Percentiles rank a stretch among this genome's conserved stretches.
These are phyloP conservation scores for Periophthalmus modestus DNA, from an alignment of 2,113 vertebrate species.

Conservation along the genomic window DNA sequence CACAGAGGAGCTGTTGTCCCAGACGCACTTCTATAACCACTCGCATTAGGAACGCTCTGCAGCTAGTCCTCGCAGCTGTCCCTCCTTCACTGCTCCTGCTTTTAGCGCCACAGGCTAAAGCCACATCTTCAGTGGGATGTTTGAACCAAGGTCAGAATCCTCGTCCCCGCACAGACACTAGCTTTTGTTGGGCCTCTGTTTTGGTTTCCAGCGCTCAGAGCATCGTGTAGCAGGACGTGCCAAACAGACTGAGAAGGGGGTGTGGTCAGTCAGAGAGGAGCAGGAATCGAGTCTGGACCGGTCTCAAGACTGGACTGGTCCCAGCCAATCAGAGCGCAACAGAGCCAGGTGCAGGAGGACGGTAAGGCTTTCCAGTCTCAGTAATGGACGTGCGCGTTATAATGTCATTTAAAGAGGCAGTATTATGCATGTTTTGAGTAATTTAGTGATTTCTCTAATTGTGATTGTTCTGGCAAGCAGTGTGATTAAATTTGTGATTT, in stretches of 20 bases:
- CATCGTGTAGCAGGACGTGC: constrained; percentile 45
- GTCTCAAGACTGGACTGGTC: constrained; percentile 58
- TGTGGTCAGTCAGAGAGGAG: constrained; percentile 75
- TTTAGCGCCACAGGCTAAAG: constrained; percentile 65
- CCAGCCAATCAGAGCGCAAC: constrained; percentile 49
- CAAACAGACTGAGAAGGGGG: constrained; percentile 24
- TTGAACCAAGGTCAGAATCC: constrained; percentile 68
- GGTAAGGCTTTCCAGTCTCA: constrained; percentile 66
- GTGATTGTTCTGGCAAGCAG: too few species aligned
- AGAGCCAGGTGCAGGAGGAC: constrained; percentile 72
- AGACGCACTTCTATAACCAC: constrained; percentile 65
- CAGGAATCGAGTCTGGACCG: constrained; percentile 22
- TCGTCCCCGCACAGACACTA: not conserved
- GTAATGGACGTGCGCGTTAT: too few species aligned
- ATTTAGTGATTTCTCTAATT: too few species aligned
- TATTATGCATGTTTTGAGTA: too few species aligned
- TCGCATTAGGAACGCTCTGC: constrained; percentile 63
- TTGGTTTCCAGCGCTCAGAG: constrained; percentile 56
- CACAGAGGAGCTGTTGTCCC: constrained; percentile 70
- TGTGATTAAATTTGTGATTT: too few species aligned
- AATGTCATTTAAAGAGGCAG: too few species aligned
- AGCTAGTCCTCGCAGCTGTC: constrained; percentile 65
- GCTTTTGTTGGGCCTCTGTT: constrained; percentile 10
- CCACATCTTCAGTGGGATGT: constrained; percentile 66
- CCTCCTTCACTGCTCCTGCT: constrained; percentile 63